A percentile compares a stretch with the other conserved stretches of the same genome.
Conservation (phyloP, 2,113 vertebrate genomes). For the Micromys minutus region DNA sequence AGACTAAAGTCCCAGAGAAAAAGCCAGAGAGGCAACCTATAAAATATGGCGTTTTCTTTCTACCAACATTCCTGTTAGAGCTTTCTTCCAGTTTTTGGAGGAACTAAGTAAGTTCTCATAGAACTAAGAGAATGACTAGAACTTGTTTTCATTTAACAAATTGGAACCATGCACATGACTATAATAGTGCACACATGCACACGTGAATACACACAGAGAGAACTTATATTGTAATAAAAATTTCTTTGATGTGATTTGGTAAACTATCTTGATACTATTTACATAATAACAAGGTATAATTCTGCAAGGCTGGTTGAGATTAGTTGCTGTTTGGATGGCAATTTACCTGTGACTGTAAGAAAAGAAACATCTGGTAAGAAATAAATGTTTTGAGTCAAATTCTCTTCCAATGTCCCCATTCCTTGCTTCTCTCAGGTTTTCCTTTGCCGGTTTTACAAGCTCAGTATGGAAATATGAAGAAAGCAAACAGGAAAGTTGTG, state of each 20-base stretch:
- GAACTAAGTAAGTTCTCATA: not conserved
- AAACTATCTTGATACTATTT: not conserved
- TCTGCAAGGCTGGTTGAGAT: not conserved
- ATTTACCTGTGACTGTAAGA: not conserved
- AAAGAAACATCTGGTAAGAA: not conserved
- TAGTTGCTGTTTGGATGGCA: not conserved
- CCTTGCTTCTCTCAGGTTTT: not conserved
- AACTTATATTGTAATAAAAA: not conserved
- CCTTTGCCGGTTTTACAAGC: not conserved
- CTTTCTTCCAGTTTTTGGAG: not conserved
- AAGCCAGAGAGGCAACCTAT: not conserved
- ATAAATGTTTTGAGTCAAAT: not conserved
- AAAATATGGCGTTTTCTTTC: not conserved
- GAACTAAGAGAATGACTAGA: not conserved
- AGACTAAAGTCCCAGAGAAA: not conserved
- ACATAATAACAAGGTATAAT: not conserved
- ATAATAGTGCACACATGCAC: not conserved
- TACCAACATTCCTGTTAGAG: not conserved
- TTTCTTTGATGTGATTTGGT: not conserved
- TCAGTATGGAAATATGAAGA: not conserved
- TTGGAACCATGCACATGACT: not conserved
- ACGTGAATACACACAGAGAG: not conserved
- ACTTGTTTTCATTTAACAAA: not conserved
- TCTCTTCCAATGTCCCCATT: not conserved
- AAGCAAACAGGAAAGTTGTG: not conserved